Conservation (phyloP, 2,888 invertebrate genomes). For the Elegia similella region DNA sequence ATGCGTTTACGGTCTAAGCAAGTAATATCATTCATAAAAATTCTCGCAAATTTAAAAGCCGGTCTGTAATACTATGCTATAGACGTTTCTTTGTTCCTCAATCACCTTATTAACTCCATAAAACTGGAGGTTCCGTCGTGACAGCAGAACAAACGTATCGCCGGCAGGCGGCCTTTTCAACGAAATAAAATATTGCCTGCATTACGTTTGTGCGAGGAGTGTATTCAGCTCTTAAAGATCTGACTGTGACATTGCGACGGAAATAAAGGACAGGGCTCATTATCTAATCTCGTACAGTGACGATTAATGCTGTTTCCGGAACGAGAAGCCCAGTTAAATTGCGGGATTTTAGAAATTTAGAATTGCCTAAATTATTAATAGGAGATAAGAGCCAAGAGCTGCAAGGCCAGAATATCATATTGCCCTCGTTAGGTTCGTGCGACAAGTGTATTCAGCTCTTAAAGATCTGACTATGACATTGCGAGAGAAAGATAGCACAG, state of each 20-base stretch:
- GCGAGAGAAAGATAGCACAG: neutral
- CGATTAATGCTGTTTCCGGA: neutral
- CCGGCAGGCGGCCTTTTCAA: neutral
- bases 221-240: neutral
- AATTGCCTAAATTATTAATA: no score
- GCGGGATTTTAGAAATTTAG: no score
- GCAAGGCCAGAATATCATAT: neutral
- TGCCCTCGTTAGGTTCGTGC: neutral
- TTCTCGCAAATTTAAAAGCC: no score
- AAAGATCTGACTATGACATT: neutral
- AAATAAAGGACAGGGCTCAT: neutral
- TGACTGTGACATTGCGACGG: neutral
- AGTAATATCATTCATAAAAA: no score
- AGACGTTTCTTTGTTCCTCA: neutral
- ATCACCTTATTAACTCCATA: neutral
- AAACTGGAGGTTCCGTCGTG: neutral
- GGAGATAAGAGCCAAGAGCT: no score
- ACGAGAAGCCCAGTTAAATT: neutral
- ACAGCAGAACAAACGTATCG: neutral
- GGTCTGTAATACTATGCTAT: no score
- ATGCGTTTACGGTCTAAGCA: no score
- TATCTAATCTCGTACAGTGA: neutral
- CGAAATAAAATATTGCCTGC: neutral
- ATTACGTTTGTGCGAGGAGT: neutral
- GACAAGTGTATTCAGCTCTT: neutral